These are phyloP conservation scores for Patella vulgata DNA, from an alignment of 1,140 invertebrate species.

Conservation along the genomic window DNA sequence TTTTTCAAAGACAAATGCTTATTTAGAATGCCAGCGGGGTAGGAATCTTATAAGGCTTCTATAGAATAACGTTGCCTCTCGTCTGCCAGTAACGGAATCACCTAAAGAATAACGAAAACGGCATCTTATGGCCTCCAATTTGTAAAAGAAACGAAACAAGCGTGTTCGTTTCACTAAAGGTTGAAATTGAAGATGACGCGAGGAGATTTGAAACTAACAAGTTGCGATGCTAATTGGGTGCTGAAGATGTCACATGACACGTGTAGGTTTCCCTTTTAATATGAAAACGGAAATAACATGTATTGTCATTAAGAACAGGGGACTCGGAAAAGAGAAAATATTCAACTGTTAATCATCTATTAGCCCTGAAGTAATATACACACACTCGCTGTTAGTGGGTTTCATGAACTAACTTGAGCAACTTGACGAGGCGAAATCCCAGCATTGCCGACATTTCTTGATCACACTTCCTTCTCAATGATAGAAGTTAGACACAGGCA, in stretches of 20 bases:
- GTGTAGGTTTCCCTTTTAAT: slow-evolving; percentile 13
- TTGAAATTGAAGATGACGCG: slow-evolving; percentile 13
- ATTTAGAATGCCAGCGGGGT: background rate
- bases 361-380: slow-evolving; percentile 13
- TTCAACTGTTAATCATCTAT: slow-evolving; percentile 2
- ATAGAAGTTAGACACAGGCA: too few species aligned
- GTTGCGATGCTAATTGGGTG: slow-evolving; percentile 7
- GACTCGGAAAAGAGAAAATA: background rate
- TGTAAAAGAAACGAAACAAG: too few species aligned
- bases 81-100: background rate
- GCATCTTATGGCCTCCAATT: too few species aligned
- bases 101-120: too few species aligned
- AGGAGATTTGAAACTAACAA: slow-evolving; percentile 6
- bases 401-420: slow-evolving; percentile 12
- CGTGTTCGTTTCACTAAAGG: slow-evolving; percentile 2
- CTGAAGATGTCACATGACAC: background rate
- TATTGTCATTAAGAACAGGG: background rate
- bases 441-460: too few species aligned
- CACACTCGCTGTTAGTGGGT: background rate
- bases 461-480: too few species aligned
- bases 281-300: slow-evolving; percentile 8
- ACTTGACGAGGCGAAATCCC: too few species aligned
- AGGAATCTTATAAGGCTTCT: slow-evolving; percentile 3
- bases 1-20: too few species aligned
- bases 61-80: slow-evolving; percentile 15